phyloP scores from a whole-genome alignment of 2,888 invertebrate genomes.

The Diarsia dahlii region DNA sequence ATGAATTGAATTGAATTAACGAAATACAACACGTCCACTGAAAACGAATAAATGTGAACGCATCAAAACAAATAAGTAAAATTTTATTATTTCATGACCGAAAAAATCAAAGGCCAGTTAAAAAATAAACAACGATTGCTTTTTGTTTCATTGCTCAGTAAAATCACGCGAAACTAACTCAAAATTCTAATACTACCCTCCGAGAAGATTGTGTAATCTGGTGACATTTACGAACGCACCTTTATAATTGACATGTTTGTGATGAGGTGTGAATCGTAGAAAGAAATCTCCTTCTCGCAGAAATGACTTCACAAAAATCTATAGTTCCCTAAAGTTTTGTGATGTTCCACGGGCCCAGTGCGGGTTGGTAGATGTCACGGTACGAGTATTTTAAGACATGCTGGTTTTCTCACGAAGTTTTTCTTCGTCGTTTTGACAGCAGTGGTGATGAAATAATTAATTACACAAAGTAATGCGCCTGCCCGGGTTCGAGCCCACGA shows the following conservation, averaged over 20 bases:
- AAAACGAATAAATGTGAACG: constrained; percentile 43
- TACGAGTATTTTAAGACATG: too few species aligned
- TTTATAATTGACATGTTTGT: constrained; percentile 88
- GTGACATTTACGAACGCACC: constrained; percentile 75
- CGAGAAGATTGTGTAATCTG: constrained; percentile 47
- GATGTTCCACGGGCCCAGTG: too few species aligned
- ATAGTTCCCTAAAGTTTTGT: constrained; percentile 82
- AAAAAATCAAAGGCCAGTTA: neutral
- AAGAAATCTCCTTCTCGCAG: constrained; percentile 81
- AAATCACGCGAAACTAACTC: neutral
- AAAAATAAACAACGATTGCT: neutral
- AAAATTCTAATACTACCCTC: neutral
- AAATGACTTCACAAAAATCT: constrained; percentile 84
- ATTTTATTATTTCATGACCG: neutral
- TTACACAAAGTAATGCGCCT: too few species aligned
- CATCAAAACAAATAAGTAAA: constrained; percentile 20
- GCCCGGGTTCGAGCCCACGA: too few species aligned
- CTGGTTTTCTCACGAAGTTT: too few species aligned
- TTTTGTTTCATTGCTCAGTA: neutral
- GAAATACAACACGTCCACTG: neutral
- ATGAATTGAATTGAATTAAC: too few species aligned
- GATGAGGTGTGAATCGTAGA: constrained; percentile 89
- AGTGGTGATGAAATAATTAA: too few species aligned
- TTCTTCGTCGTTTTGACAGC: too few species aligned
- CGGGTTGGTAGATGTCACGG: too few species aligned